phyloP scores from a whole-genome alignment of 23 tunicate genomes.

The Corella eumyota region DNA sequence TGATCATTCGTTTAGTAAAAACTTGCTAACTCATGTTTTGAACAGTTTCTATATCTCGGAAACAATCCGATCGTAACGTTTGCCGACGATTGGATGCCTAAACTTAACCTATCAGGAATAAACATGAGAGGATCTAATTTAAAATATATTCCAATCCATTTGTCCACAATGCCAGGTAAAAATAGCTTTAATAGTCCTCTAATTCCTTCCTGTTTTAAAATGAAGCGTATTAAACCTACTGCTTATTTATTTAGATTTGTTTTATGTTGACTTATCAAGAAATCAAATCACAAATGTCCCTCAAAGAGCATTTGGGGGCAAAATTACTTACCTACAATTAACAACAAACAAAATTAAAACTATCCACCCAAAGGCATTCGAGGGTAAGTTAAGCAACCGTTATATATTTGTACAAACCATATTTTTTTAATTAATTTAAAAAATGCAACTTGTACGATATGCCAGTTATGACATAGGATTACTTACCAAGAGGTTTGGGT shows the following conservation, averaged over 20 bases:
- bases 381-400: slow-evolving; percentile 25
- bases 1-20: background rate
- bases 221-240: background rate
- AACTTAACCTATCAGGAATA: slow-evolving; percentile 3
- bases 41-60: slow-evolving; percentile 16
- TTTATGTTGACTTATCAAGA: slow-evolving; percentile 20
- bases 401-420: too few species aligned
- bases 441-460: too few species aligned
- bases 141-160: slow-evolving; percentile 2
- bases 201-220: too few species aligned
- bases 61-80: slow-evolving; percentile 20
- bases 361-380: slow-evolving; percentile 24
- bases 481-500: too few species aligned
- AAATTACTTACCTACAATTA: slow-evolving; percentile 24
- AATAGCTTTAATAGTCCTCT: background rate
- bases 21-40: too few species aligned
- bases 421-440: too few species aligned
- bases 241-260: slow-evolving; percentile 6
- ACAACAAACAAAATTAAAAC: slow-evolving; percentile 16
- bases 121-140: slow-evolving; percentile 15
- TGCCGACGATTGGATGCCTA: slow-evolving; percentile 13
- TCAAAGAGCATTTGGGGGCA: slow-evolving; percentile 12
- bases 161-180: slow-evolving; percentile 16
- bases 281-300: slow-evolving; percentile 12
- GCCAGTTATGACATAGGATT: too few species aligned